Base-by-base conservation (phyloP, 2,113 vertebrate genomes). In the Amphiprion ocellaris region DNA sequence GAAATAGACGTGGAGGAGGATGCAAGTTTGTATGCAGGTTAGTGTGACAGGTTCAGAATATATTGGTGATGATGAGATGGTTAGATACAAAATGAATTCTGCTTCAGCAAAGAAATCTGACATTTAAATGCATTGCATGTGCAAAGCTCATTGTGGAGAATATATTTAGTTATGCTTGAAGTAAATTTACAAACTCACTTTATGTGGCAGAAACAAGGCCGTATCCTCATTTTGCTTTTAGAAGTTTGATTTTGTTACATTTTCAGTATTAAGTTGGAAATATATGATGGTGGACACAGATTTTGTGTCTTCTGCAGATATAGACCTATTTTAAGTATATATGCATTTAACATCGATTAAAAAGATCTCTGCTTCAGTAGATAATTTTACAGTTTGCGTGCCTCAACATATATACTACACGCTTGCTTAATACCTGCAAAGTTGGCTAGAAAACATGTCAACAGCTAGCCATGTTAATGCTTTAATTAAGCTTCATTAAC, bases 1-100 rank as follows among this genome's bases (percentile, higher is more conserved):
- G 81, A 81, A 88, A 85, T 56, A 75, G 77, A 87, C 68, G 79
- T 70, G 83, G 78, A 90, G 79, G 89, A 90, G 77, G 82, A 69
- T n/a, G 80, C 61, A 83, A 77, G 76, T 78, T 73, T 69, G 84
- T 79, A 69, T 77, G 44, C 86, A 84, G 76, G 82, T 84, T 77
- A 81, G 81, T 75, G 56, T 89, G 86, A 89, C 79, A 62, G 56
- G 46, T 65, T 64, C 44, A 72, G 62, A 86, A 87, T 83, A 77
- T 71, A 86, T 66, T 58, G 68, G 65, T 7, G 73, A 70, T 67
- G 83, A 86, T 59, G 72, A 82, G 59, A 82, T 33, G 21, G 60
- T 73, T 66, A 69, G 81, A 87, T 56, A 77, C 26, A 75, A 79
- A 84, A 73, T 53, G 16, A 68, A 16, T 55, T 52, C 50, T 30